Evolutionary conservation across 64 coral and sea anemone species (phyloP).

Genomic region (Cladopsammia gracilis): DNA sequence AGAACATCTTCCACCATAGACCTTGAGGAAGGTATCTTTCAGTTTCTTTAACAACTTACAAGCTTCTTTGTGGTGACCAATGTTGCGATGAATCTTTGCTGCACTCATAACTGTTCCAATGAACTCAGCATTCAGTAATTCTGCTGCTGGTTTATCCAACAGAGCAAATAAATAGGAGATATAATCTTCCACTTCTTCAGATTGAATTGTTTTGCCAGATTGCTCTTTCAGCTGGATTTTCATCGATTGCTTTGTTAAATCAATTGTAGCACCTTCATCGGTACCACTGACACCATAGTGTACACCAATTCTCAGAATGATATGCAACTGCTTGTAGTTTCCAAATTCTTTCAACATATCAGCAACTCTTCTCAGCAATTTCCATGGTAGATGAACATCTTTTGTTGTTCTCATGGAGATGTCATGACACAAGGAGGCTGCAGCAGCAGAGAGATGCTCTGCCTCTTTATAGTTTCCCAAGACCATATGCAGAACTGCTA

Average conservation of each 20-base stretch:
- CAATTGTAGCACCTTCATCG: not conserved
- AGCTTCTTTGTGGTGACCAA: not conserved
- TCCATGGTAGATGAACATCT: not conserved
- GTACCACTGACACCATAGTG: not conserved
- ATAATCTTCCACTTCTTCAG: not conserved
- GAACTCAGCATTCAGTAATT: conserved; percentile 15
- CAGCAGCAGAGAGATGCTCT: not conserved
- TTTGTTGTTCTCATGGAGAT: not conserved
- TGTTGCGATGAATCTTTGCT: not conserved
- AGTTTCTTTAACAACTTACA: not conserved
- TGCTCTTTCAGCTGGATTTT: not conserved
- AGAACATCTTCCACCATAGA: not conserved
- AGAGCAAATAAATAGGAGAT: not conserved
- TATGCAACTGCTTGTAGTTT: not conserved
- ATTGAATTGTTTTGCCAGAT: not conserved
- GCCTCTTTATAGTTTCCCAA: not conserved
- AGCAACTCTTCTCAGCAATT: not conserved
- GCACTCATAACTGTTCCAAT: not conserved
- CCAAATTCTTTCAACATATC: not conserved
- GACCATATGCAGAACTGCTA: not conserved
- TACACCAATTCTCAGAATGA: not conserved
- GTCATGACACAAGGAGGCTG: not conserved
- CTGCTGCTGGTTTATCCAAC: not conserved
- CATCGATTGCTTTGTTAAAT: not conserved
- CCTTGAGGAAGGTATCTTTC: not conserved